Evolutionary conservation across 1,140 invertebrate genomes (phyloP), one percentile per base, ranked within the genome.

Genomic region (Drosophila mauritiana): DNA sequence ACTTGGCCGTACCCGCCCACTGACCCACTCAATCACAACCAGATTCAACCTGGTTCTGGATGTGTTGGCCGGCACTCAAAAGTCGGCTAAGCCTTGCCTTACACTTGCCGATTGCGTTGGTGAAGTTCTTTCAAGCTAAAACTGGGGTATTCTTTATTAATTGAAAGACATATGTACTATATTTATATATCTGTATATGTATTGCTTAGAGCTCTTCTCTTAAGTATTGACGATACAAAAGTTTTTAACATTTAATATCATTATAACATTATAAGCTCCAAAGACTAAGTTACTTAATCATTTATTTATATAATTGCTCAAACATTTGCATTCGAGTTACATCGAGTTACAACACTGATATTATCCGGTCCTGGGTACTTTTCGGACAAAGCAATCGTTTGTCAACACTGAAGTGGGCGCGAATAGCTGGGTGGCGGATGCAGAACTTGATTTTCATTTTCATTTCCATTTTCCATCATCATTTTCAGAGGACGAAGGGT

Each of bases 21-120:
- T 81, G 75, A 59, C 59, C 64, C 63, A 73, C 53, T 65, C 61
- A 68, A 68, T 68, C 58, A 65, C 59, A 39, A 31, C 8, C 54
- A 37, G 17, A 40, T 40, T 62, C 54, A 58, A 15, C n/a, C 15
- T 1, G 15, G 15, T 5, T 56, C 10, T 10, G 4, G 10, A 6
- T 40, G 52, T 40, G 52, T 42, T 62, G 58, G 58, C 58, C 53
- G 56, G 15, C 53, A 20, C 13, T 20, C 36, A 36, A 13, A 58
- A 62, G 36, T 56, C 0, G 31, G 48, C 13, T 11, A 15, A 15
- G 22, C n/a, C 10, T 17, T 20, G 12, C 6, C 6, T 22, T 22
- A 13, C 11, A 15, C 34, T 55, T 22, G 15, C 45, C 4, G 2
- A 36, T 34, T 22, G 11, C 17, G 11, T 27, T 7, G 45, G 12